These are phyloP conservation scores for Cyclopterus lumpus DNA, from an alignment of 2,797 vertebrate species.

Conservation along the genomic window DNA sequence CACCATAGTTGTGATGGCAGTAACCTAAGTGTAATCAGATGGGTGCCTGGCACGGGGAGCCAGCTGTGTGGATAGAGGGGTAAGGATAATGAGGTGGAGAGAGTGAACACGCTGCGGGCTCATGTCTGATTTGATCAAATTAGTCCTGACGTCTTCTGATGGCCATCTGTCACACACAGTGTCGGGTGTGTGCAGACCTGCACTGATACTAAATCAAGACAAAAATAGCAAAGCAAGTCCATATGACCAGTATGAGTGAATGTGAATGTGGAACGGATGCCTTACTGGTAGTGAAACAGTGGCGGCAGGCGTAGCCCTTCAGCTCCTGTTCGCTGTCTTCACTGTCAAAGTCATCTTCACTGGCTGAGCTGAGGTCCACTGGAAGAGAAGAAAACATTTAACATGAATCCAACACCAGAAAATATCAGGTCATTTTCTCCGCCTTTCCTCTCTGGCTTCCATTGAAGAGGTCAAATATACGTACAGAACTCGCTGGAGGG, in stretches of 20 bases:
- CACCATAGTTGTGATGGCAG: slow-evolving; percentile 57
- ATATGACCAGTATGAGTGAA: slow-evolving; percentile 14
- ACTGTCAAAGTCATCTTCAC: slow-evolving; percentile 99
- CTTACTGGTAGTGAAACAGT: slow-evolving; percentile 99
- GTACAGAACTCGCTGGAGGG: slow-evolving; percentile 98
- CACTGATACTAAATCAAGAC: slow-evolving; percentile 56
- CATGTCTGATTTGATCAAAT: slow-evolving; percentile 83
- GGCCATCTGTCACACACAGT: slow-evolving; percentile 81
- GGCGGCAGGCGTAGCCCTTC: slow-evolving; percentile 99
- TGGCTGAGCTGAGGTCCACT: slow-evolving; percentile 99
- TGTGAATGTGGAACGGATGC: slow-evolving; percentile 18
- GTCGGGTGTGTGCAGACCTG: slow-evolving; percentile 48
- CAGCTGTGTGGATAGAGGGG: slow-evolving; percentile 77
- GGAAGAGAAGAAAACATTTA: slow-evolving; percentile 48
- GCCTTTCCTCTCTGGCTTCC: not conserved
- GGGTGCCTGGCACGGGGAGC: slow-evolving; percentile 62
- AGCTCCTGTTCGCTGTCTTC: slow-evolving; percentile 99
- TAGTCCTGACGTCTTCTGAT: slow-evolving; percentile 79
- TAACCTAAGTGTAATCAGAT: slow-evolving; percentile 68
- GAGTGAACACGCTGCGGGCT: slow-evolving; percentile 71
- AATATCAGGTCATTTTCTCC: not conserved
- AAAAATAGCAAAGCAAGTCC: slow-evolving; percentile 54
- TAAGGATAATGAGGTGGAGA: slow-evolving; percentile 80
- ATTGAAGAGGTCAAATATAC: slow-evolving; percentile 67
- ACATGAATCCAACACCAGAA: not conserved